These are phyloP conservation scores for Eupeodes corollae DNA, from an alignment of 1,140 invertebrate genomes.

Conservation along the genomic window DNA sequence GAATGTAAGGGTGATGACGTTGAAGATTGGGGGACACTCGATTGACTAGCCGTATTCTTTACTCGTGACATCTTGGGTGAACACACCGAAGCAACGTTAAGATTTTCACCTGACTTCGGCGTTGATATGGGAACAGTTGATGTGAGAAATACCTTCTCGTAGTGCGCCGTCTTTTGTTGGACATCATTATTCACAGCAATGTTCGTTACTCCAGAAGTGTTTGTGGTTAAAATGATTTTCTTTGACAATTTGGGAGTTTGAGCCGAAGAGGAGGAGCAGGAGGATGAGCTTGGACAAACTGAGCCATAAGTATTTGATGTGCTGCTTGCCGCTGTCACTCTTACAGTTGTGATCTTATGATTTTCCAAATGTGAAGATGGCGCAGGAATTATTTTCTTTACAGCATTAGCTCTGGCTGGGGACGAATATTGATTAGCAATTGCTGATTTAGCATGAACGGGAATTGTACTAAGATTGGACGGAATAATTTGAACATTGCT, in stretches of 20 bases:
- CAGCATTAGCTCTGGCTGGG: constrained; percentile 10
- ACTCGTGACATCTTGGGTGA: no score
- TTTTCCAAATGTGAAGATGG: neutral
- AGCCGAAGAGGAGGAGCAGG: neutral
- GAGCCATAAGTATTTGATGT: neutral
- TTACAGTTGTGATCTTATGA: constrained; percentile 24
- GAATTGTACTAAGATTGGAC: constrained; percentile 32
- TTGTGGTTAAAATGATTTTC: constrained; percentile 32
- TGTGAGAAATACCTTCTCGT: constrained; percentile 32
- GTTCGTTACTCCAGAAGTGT: constrained; percentile 29
- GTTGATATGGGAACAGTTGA: constrained; percentile 5
- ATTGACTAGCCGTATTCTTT: no score
- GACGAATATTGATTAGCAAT: constrained; percentile 16
- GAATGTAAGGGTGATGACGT: constrained; percentile 5
- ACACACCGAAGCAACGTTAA: no score
- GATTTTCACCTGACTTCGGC: neutral
- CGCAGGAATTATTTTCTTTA: neutral
- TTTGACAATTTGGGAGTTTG: constrained; percentile 25
- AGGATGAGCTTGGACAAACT: neutral
- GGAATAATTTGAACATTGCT: constrained; percentile 38
- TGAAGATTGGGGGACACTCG: constrained; percentile 18
- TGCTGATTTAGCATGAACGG: constrained; percentile 13
- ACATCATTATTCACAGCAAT: constrained; percentile 24
- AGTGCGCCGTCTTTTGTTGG: constrained; percentile 14
- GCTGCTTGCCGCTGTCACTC: constrained; percentile 13